Conservation (phyloP, 2,888 invertebrate species). For the Campopleginae sp. region DNA sequence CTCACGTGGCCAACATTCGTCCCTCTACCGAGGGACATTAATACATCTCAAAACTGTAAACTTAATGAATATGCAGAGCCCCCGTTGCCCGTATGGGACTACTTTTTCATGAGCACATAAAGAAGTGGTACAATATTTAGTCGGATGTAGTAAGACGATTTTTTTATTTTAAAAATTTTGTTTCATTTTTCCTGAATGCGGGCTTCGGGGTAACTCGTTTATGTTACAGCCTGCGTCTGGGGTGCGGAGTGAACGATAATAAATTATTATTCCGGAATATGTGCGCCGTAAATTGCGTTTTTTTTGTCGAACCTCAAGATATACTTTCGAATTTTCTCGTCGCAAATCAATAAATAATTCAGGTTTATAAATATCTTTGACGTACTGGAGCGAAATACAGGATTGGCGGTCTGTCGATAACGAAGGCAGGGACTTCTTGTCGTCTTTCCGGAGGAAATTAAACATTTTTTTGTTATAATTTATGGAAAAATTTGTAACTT, state of each 20-base stretch:
- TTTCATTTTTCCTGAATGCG: slow-evolving; percentile 38
- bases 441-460: neutral
- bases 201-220: slow-evolving; percentile 19
- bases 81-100: slow-evolving; percentile 7
- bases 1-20: neutral
- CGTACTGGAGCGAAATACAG: neutral
- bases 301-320: neutral
- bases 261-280: slow-evolving; percentile 32
- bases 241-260: slow-evolving; percentile 33
- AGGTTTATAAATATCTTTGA: neutral
- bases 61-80: slow-evolving; percentile 48
- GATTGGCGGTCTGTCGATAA: neutral
- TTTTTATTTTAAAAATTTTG: slow-evolving; percentile 8
- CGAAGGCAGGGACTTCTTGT: neutral
- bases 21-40: neutral
- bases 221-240: slow-evolving; percentile 24
- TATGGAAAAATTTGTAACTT: too few relatives aligned
- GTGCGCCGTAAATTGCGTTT: slow-evolving; percentile 2
- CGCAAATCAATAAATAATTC: slow-evolving; percentile 19
- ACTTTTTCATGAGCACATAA: slow-evolving; percentile 43
- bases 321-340: slow-evolving; percentile 44
- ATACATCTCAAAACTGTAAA: slow-evolving; percentile 37
- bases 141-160: slow-evolving; percentile 9
- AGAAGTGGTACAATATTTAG: slow-evolving; percentile 22
- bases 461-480: too few relatives aligned